Base-by-base conservation (phyloP, 1,140 invertebrate genomes). In the Leptinotarsa undecemlineata region DNA sequence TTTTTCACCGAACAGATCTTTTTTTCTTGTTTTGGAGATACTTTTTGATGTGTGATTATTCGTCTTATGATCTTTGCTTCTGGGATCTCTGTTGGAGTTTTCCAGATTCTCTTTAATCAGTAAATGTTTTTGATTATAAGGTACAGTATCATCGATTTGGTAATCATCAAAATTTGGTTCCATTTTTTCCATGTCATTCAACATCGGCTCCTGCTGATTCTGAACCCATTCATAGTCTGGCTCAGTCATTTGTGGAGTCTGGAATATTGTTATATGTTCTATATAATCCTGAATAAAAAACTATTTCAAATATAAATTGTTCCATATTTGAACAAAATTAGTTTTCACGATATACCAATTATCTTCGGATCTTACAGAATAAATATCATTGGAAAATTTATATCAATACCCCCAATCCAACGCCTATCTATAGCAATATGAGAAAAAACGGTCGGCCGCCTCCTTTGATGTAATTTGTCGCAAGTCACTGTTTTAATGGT, bases 31-130 rank as follows among this genome's bases (percentile, higher is more conserved):
- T 26, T 20, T 33, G 1, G 70, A 71, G 2, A 57, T 15, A 26
- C 15, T 15, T 14, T 67, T 69, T 76, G 72, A 51, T 72, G 68
- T 17, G 63, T 70, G n/a, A 48, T 71, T 72, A 48, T 74, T 48
- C 14, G 42, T 75, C 17, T 75, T 72, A 14, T 76, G 75, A 47
- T 80, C 76, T 77, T 83, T 84, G 63, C 83, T 83, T 77, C 83
- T 75, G 0, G 84, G 78, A 76, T 84, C 81, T 57, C 83, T 76
- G 68, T 81, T 83, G 17, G 33, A 21, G 47, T 73, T 75, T 20
- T 51, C 42, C 33, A 42, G n/a, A 13, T 72, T 72, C 20, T 78
- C 75, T 23, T 78, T 73, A 19, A 77, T 77, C 14, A 78, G 51
- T 68, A 75, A 68, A 57, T 75, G 75, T 60, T 81, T 79, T 60